A percentile compares a stretch with the other conserved stretches of the same genome.
Conservation (phyloP, 30 jellyfish, hydroid and myxozoan genomes). For the Turritopsis rubra region DNA sequence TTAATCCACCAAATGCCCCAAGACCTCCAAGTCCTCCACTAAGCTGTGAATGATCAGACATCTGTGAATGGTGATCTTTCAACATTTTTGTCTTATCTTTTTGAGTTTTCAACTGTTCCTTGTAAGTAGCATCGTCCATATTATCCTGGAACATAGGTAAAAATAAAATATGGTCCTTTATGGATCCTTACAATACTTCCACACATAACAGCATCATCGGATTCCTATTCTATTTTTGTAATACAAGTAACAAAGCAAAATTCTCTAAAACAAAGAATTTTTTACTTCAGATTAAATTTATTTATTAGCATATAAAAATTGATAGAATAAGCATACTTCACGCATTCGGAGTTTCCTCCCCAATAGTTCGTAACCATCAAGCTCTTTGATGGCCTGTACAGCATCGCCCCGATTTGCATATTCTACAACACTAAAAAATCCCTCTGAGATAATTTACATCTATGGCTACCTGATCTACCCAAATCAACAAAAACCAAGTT, state of each 20-base stretch:
- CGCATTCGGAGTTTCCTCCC: conserved; percentile 79
- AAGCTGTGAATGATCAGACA: conserved; percentile 24
- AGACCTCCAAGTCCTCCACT: conserved; percentile 39
- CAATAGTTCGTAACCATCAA: conserved; percentile 59
- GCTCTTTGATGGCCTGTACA: conserved; percentile 64
- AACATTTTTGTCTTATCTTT: conserved; percentile 24
- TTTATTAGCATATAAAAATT: not conserved
- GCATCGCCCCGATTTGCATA: conserved; percentile 83
- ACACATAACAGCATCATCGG: too few species aligned
- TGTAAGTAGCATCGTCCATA: conserved; percentile 67
- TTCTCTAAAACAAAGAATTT: too few species aligned
- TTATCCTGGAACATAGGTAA: conserved; percentile 43
- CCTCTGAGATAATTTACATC: too few species aligned
- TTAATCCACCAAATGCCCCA: conserved; percentile 3
- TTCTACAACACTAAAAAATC: conserved; percentile 80
- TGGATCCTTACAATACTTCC: too few species aligned
- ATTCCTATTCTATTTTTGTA: too few species aligned
- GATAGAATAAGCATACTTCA: conserved; percentile 44
- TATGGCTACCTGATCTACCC: too few species aligned
- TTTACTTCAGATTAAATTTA: too few species aligned
- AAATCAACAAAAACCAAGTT: too few species aligned
- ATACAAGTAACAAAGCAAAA: too few species aligned
- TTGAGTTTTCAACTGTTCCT: conserved; percentile 52
- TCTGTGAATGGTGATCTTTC: conserved; percentile 29
- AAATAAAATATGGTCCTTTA: too few species aligned